Evolutionary conservation across 2,888 invertebrate species (phyloP).

Genomic region (Acanthosoma haemorrhoidale): DNA sequence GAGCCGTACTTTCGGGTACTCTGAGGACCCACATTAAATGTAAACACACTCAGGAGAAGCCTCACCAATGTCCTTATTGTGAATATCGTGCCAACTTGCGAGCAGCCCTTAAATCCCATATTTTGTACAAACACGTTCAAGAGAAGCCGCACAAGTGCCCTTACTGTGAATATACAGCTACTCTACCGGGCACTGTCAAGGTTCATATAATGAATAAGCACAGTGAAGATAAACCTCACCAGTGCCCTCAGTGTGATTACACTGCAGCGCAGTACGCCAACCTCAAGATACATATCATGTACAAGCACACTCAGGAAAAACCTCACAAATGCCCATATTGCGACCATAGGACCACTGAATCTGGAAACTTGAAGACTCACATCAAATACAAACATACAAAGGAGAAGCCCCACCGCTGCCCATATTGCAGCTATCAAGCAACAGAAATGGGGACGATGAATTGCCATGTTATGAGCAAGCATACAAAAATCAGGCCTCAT

Average conservation of each 20-base stretch:
- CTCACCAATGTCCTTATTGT: neutral
- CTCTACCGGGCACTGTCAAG: neutral
- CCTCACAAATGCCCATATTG: conserved; percentile 2
- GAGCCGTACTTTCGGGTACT: neutral
- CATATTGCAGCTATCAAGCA: neutral
- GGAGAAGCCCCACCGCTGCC: conserved; percentile 10
- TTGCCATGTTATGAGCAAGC: neutral
- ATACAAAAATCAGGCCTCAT: neutral
- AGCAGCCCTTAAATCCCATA: neutral
- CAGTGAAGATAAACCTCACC: neutral
- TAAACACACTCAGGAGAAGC: neutral
- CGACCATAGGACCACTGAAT: neutral
- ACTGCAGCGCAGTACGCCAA: neutral
- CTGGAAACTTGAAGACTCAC: conserved; percentile 3
- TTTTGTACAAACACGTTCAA: neutral
- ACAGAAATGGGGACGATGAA: neutral
- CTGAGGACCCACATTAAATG: neutral
- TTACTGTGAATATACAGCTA: neutral
- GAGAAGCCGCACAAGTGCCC: conserved; percentile 10
- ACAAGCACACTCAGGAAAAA: conserved; percentile 5
- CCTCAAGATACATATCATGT: neutral
- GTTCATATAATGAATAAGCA: conserved; percentile 5
- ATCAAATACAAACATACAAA: conserved; percentile 11
- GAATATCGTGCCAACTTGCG: neutral
- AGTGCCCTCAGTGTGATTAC: conserved; percentile 13